Evolutionary conservation across 2,888 invertebrate genomes (phyloP), one percentile per base, ranked within the genome.

Genomic region (Hydrotaea diabolus): DNA sequence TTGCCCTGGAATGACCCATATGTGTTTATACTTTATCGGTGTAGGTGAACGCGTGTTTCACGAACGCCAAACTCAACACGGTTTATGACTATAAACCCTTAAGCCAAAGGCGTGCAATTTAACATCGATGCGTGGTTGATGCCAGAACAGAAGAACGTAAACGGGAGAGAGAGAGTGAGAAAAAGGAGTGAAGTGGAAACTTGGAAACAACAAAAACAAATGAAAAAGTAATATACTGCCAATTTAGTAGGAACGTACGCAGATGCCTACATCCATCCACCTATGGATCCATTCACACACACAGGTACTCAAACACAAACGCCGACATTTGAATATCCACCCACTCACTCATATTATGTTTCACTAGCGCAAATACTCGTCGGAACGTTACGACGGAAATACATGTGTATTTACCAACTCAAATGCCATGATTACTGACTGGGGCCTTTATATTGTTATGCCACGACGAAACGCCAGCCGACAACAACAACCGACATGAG

Each of bases 31-130:
- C 2, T n/a, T n/a, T 7, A 31, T 31, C 31, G 1, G 31, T n/a
- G n/a, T 9, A 53, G 0, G 17, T 55, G 17, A 72, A 72, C 11
- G 72, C 55, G 53, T 53, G 31, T 36, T 31, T 72, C 53, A 26
- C 21, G 31, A 13, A 66, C 13, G 55, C 74, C 39, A 69, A 53
- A 79, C 73, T 80, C 62, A 55, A 59, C 49, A 74, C 15, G 69
- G 82, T 46, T 69, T 46, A 46, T 46, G 69, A 69, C 69, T 69
- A 46, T 69, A 69, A 46, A 43, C 79, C 69, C 69, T 78, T 77
- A 82, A 82, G 76, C 81, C 43, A 62, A 79, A 82, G 62, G 79
- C 79, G 76, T 79, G 69, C 69, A 77, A 77, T 79, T 82, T 82
- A 79, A 73, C 79, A 82, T 73, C 59, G 79, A 62, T 82, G 78